Percentiles rank a stretch among this genome's conserved stretches.
Conservation (phyloP, 2,113 vertebrate genomes). For the Oreochromis niloticus region DNA sequence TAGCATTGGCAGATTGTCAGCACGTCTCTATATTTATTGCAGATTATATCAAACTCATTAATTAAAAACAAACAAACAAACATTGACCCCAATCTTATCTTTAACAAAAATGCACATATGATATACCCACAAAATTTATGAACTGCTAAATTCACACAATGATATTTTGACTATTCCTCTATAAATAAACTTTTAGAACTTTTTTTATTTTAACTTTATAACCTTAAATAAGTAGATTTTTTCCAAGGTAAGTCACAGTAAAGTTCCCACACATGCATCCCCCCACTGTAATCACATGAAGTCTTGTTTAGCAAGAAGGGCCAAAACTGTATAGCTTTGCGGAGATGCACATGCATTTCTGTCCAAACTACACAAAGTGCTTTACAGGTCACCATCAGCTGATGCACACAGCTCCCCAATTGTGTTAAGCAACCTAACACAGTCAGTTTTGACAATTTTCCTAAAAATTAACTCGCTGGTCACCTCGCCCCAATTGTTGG, state of each 20-base stretch:
- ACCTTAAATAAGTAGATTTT: neutral
- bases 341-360: neutral
- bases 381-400: neutral
- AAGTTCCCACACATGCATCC: rapidly evolving
- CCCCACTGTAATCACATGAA: neutral
- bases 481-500: neutral
- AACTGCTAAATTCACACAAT: neutral
- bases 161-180: neutral
- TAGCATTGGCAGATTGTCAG: neutral
- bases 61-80: neutral
- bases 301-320: neutral
- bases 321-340: neutral
- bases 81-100: neutral
- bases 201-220: neutral
- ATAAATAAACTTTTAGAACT: rapidly evolving
- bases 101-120: neutral
- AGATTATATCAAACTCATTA: neutral
- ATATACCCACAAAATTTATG: neutral
- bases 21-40: neutral
- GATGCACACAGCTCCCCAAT: neutral
- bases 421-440: neutral
- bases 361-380: neutral
- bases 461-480: rapidly evolving
- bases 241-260: rapidly evolving
- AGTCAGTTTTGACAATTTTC: neutral